Evolutionary conservation across 2,888 invertebrate species (phyloP).

Genomic region (Thyatira batis): DNA sequence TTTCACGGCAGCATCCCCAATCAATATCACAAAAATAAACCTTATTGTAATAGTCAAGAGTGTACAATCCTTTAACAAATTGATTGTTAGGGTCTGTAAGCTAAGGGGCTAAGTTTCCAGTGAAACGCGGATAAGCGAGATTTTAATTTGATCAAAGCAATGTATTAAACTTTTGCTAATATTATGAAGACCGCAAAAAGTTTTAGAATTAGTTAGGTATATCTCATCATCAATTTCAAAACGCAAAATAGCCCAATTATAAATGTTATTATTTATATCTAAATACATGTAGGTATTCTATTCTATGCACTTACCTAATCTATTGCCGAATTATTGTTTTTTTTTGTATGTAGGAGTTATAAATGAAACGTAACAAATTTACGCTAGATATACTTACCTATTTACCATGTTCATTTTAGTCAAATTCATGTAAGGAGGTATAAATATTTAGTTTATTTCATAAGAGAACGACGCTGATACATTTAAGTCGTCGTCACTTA

Average conservation of each 20-base stretch:
- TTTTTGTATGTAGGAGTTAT: too few relatives aligned
- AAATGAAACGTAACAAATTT: too few relatives aligned
- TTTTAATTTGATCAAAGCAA: slow-evolving; percentile 73
- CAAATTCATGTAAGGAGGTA: neutral
- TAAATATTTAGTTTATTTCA: neutral
- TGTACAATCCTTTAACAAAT: slow-evolving; percentile 23
- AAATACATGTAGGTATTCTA: too few relatives aligned
- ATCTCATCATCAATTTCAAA: too few relatives aligned
- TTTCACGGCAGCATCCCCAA: slow-evolving; percentile 64
- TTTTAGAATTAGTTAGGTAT: too few relatives aligned
- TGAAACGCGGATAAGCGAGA: slow-evolving; percentile 73
- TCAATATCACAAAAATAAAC: slow-evolving; percentile 30
- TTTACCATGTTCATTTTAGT: neutral
- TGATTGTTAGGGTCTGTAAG: slow-evolving; percentile 51
- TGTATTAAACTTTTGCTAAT: slow-evolving; percentile 34
- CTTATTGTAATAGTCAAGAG: slow-evolving; percentile 35
- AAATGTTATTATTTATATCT: too few relatives aligned
- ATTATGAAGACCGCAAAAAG: slow-evolving; percentile 24
- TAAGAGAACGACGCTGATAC: slow-evolving; percentile 15
- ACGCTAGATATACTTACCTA: too few relatives aligned
- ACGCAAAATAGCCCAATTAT: too few relatives aligned
- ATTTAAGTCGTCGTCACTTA: slow-evolving; percentile 47
- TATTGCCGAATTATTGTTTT: too few relatives aligned
- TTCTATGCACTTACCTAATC: too few relatives aligned
- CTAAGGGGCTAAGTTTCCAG: slow-evolving; percentile 72